These are phyloP conservation scores for Serripes groenlandicus DNA, from an alignment of 2,888 invertebrate genomes.

Conservation along the genomic window DNA sequence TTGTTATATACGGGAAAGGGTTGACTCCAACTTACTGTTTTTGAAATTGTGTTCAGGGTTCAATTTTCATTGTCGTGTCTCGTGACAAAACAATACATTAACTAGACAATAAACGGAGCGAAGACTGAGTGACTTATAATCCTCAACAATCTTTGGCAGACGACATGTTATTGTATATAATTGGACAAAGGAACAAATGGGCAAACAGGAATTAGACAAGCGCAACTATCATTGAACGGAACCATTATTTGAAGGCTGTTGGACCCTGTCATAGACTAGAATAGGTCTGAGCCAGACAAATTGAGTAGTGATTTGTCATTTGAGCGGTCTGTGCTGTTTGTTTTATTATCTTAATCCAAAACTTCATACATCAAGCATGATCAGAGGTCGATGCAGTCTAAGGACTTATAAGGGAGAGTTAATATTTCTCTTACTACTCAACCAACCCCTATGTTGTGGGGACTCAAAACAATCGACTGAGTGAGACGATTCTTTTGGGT, in stretches of 20 bases:
- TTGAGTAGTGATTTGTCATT: neutral
- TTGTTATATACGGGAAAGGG: too few relatives aligned
- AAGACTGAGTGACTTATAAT: conserved; percentile 6
- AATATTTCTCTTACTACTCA: too few relatives aligned
- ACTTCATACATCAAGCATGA: too few relatives aligned
- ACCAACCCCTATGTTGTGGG: too few relatives aligned
- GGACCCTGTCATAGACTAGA: neutral
- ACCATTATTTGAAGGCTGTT: conserved; percentile 8
- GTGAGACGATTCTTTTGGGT: too few relatives aligned
- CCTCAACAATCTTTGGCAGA: conserved; percentile 17
- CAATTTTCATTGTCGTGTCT: too few relatives aligned
- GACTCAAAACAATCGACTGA: too few relatives aligned
- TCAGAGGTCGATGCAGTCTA: too few relatives aligned
- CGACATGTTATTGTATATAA: conserved; percentile 22
- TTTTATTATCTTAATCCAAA: neutral
- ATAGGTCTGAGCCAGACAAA: conserved; percentile 3
- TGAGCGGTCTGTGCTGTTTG: neutral
- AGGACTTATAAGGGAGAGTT: too few relatives aligned
- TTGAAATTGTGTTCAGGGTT: too few relatives aligned
- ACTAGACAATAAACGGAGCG: neutral
- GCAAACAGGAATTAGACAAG: conserved; percentile 3
- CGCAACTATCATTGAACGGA: conserved; percentile 11
- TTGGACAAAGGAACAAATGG: neutral
- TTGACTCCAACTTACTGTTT: too few relatives aligned
- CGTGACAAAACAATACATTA: conserved; percentile 9